Percentiles rank a stretch among this genome's conserved stretches.
Evolutionary conservation across 2,888 invertebrate genomes (phyloP).

Genomic region (Mayetiola destructor): DNA sequence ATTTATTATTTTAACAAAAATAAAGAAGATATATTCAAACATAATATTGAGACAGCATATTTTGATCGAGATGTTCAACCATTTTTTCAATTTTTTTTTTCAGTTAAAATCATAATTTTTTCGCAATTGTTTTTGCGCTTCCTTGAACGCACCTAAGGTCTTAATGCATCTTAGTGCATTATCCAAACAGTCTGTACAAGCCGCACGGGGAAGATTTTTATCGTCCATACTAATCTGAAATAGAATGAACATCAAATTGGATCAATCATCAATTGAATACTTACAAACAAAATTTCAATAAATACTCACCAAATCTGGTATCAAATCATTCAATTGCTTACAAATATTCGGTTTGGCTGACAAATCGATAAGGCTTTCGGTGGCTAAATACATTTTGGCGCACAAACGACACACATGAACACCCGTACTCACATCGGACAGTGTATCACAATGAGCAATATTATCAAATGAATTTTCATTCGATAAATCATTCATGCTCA

Average conservation of each 20-base stretch:
- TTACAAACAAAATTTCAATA: neutral
- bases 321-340: neutral
- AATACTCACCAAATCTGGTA: neutral
- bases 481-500: constrained; percentile 1
- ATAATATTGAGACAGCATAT: neutral
- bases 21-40: neutral
- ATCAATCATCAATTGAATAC: neutral
- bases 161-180: constrained; percentile 18
- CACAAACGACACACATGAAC: neutral
- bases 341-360: neutral
- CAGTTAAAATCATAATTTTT: neutral
- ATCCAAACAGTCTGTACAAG: constrained; percentile 19
- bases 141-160: constrained; percentile 20
- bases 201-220: constrained; percentile 19
- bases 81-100: neutral
- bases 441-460: neutral
- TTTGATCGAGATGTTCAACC: neutral
- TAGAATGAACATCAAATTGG: neutral
- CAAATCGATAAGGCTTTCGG: neutral
- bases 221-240: constrained; percentile 19
- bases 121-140: constrained; percentile 16
- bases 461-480: constrained; percentile 12
- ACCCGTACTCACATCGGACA: neutral
- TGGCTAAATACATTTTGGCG: neutral
- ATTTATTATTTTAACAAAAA: neutral